Evolutionary conservation across 2,113 vertebrate genomes (phyloP).

Genomic region (Coturnix japonica): DNA sequence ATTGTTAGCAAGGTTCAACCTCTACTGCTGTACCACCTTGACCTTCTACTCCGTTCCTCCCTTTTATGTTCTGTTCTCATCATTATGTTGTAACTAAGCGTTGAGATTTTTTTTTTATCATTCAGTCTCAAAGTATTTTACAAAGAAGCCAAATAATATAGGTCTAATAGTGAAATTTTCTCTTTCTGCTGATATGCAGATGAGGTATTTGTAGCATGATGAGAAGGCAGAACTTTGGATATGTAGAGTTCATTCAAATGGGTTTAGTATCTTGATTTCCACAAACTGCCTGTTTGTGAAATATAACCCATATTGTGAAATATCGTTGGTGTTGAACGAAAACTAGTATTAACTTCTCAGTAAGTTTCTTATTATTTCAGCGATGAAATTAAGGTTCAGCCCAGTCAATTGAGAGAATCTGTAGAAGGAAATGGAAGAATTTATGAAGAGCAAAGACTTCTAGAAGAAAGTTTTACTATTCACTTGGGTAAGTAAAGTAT

Average conservation of each 20-base stretch:
- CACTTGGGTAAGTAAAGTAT: slow-evolving; percentile 86
- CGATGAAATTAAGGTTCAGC: slow-evolving; percentile 96
- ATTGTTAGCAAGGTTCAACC: too few species aligned
- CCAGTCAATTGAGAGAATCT: slow-evolving; percentile 86
- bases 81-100: not conserved
- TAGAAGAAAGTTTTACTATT: slow-evolving; percentile 99
- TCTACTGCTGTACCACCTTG: too few species aligned
- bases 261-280: not conserved
- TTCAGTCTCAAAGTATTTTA: not conserved
- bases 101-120: not conserved
- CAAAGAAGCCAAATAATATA: not conserved
- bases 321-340: not conserved
- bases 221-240: not conserved
- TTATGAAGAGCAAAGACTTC: slow-evolving; percentile 92
- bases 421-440: slow-evolving; percentile 84
- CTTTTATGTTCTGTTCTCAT: not conserved
- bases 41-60: too few species aligned
- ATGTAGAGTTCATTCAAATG: not conserved
- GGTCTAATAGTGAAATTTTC: not conserved
- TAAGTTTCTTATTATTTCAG: slow-evolving; percentile 69
- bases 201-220: not conserved
- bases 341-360: not conserved
- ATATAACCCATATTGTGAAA: not conserved
- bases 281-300: not conserved
- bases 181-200: not conserved